A percentile compares a stretch with the other conserved stretches of the same genome.
Evolutionary conservation across 2,797 vertebrate species (phyloP).

Genomic region (Darevskia mixta): DNA sequence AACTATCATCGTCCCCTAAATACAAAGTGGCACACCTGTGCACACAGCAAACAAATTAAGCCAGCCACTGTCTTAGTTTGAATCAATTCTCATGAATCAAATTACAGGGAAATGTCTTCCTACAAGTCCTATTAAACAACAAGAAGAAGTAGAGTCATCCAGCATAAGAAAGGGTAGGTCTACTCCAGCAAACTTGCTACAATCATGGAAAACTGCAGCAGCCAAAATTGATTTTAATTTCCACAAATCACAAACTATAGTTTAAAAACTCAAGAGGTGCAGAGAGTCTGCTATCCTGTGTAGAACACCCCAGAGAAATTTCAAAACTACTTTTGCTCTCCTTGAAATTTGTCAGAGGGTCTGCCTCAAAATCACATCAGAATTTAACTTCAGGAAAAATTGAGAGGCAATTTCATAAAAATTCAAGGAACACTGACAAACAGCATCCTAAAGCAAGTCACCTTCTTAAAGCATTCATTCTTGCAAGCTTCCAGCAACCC

Average conservation of each 20-base stretch:
- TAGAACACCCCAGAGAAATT: background rate
- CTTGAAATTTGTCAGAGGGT: background rate
- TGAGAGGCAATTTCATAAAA: background rate
- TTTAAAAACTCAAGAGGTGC: too few relatives aligned
- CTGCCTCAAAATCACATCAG: background rate
- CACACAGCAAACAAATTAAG: background rate
- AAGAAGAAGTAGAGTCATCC: background rate
- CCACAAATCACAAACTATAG: background rate
- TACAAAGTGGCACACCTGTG: background rate
- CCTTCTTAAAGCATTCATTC: background rate
- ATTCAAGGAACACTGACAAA: background rate
- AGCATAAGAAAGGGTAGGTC: too few relatives aligned
- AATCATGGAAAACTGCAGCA: background rate
- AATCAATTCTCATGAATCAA: background rate
- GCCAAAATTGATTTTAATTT: background rate
- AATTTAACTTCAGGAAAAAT: background rate
- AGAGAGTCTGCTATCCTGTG: too few relatives aligned
- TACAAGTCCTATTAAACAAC: background rate
- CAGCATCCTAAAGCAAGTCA: rapidly evolving
- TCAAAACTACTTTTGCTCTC: background rate
- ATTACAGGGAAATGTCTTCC: background rate
- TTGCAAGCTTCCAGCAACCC: conserved; percentile 26
- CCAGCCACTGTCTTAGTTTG: too few relatives aligned
- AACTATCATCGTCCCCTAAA: background rate
- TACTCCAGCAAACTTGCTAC: background rate